Evolutionary conservation across 2,888 invertebrate genomes (phyloP), one percentile per base, ranked within the genome.

Genomic region (Phymatocera aterrima): DNA sequence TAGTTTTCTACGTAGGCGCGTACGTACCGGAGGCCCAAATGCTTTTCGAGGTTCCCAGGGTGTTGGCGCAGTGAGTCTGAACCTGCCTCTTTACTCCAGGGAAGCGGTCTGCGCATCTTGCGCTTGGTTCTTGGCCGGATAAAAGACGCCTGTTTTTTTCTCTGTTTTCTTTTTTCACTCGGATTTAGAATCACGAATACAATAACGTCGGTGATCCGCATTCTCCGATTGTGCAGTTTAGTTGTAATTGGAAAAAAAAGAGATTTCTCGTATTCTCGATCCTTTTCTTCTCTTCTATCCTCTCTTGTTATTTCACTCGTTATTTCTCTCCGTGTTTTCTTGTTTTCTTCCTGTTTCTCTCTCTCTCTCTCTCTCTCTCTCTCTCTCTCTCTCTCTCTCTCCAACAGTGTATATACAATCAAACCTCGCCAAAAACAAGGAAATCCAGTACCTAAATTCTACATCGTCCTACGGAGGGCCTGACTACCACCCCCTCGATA

Each of bases 1-100:
- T n/a, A n/a, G n/a, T n/a, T n/a, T n/a, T 72, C 18, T 72, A 12
- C 31, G 43, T n/a, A n/a, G n/a, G n/a, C 28, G 28, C 68, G 24
- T 24, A 46, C 68, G 43, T n/a, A 34, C 43, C 60, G 31, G 28
- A 57, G n/a, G n/a, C 57, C 15, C 15, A 57, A 57, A 57, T 21
- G 68, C 34, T 37, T 64, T 64, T 24, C 12, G 21, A 72, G 51
- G 72, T 72, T 72, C 72, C 51, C 72, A 72, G 72, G 51, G 72
- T 51, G 51, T 72, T 51, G 43, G 68, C n/a, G n/a, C 24, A 12
- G 46, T 34, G 34, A 37, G 64, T 64, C 64, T 64, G 18, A 64
- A 28, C 8, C 24, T 46, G 43, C 15, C 24, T 24, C 68, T 24
- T 46, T 24, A 4, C 18, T 57, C 57, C 10, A 28, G 57, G 15